phyloP scores from a whole-genome alignment of 2,888 invertebrate genomes.

The Scelioninae gen. 1 region DNA sequence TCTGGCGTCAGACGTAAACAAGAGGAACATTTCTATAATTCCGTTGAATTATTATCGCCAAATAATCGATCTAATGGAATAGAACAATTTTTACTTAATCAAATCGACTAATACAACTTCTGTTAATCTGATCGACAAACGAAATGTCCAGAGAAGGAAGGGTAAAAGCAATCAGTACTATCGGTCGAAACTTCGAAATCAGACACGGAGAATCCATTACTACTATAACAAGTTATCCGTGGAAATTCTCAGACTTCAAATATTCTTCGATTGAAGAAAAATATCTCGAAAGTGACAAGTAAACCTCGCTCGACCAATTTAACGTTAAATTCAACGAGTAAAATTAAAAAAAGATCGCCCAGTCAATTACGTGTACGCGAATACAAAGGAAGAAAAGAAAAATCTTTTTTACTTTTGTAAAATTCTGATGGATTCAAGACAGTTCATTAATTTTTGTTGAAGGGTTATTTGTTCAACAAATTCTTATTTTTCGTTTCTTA shows the following conservation, averaged over 20 bases:
- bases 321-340: background rate
- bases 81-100: slow-evolving; percentile 36
- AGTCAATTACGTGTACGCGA: background rate
- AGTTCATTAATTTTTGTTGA: too few species aligned
- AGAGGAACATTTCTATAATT: too few species aligned
- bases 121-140: slow-evolving; percentile 48
- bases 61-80: slow-evolving; percentile 16
- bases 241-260: slow-evolving; percentile 43
- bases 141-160: slow-evolving; percentile 27
- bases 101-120: slow-evolving; percentile 44
- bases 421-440: background rate
- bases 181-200: slow-evolving; percentile 68
- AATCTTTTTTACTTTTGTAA: background rate
- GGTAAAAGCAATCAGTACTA: slow-evolving; percentile 67
- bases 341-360: slow-evolving; percentile 17
- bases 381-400: background rate
- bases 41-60: background rate
- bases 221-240: slow-evolving; percentile 48
- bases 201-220: slow-evolving; percentile 72
- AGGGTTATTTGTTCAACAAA: too few species aligned
- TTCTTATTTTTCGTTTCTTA: background rate
- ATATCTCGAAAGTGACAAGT: slow-evolving; percentile 29
- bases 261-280: slow-evolving; percentile 18
- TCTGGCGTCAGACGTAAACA: too few species aligned
- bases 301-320: slow-evolving; percentile 6